A percentile compares a stretch with the other conserved stretches of the same genome.
These are phyloP conservation scores for Cetonia aurata DNA, from an alignment of 2,888 invertebrate species.

Conservation along the genomic window DNA sequence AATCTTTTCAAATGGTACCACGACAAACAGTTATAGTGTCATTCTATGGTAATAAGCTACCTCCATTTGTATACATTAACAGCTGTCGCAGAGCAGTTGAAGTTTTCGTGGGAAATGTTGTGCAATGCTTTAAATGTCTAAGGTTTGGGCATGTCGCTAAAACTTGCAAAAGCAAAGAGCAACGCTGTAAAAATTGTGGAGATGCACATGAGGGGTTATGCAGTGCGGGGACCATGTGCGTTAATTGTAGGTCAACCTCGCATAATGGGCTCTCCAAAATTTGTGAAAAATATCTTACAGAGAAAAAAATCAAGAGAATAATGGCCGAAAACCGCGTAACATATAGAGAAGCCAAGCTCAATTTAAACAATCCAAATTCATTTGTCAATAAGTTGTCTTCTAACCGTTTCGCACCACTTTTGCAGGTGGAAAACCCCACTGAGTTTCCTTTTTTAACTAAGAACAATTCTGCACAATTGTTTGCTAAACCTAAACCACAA, in stretches of 20 bases:
- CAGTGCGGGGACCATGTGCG: not conserved
- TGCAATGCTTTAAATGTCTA: not conserved
- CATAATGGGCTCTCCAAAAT: not conserved
- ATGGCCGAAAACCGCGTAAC: conserved; percentile 1
- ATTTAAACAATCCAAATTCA: not conserved
- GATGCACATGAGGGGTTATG: not conserved
- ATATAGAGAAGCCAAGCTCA: not conserved
- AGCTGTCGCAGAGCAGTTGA: not conserved
- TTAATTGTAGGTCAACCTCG: not conserved
- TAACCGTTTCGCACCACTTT: not conserved
- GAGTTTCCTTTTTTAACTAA: not conserved
- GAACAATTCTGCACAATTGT: too few species aligned
- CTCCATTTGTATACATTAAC: not conserved
- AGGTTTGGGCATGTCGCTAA: not conserved
- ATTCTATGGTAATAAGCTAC: not conserved
- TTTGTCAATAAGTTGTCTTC: not conserved
- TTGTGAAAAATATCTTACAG: conserved; percentile 1
- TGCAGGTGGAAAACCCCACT: not conserved
- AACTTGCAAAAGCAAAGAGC: not conserved
- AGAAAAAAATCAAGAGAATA: conserved; percentile 1
- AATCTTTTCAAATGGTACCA: not conserved
- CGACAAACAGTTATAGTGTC: not conserved
- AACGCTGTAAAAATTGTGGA: not conserved
- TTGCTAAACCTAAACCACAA: not conserved
- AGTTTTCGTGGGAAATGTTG: not conserved